phyloP scores from a whole-genome alignment of 2,888 invertebrate genomes.

The Epirrhoe alternata region DNA sequence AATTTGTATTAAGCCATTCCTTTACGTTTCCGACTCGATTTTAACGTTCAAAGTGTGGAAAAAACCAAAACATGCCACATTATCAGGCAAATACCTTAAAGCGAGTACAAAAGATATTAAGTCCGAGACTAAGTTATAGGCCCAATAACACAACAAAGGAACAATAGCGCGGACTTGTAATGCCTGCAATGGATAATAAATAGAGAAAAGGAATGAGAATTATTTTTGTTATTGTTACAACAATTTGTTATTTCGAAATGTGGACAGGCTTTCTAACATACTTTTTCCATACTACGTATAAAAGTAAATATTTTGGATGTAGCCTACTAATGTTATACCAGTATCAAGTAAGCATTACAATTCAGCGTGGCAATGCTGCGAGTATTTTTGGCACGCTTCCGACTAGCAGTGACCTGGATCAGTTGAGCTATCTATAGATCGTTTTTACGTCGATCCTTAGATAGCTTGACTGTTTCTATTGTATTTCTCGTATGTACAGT shows the following conservation, averaged over 20 bases:
- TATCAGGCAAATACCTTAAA: conserved; percentile 15
- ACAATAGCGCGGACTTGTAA: conserved; percentile 53
- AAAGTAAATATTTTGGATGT: too few species aligned
- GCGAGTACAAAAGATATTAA: conserved; percentile 59
- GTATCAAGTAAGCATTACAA: too few species aligned
- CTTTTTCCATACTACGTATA: too few species aligned
- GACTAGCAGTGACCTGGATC: too few species aligned
- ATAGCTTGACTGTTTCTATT: too few species aligned
- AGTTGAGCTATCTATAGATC: too few species aligned
- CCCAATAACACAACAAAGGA: conserved; percentile 73
- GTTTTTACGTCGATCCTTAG: too few species aligned
- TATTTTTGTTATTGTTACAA: conserved; percentile 41
- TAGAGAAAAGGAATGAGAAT: conserved; percentile 49
- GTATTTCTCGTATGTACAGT: too few species aligned
- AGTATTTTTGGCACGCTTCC: too few species aligned
- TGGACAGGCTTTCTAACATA: conserved; percentile 1
- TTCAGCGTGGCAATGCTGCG: too few species aligned
- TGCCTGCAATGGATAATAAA: conserved; percentile 66
- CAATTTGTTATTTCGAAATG: conserved; percentile 23
- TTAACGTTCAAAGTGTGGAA: not conserved
- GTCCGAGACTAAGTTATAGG: conserved; percentile 69
- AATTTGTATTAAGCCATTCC: too few species aligned
- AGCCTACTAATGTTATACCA: too few species aligned
- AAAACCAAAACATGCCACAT: conserved; percentile 10
- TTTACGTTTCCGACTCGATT: not conserved